Base-by-base conservation (phyloP, 2,797 vertebrate species). In the Rhinichthys osculus region DNA sequence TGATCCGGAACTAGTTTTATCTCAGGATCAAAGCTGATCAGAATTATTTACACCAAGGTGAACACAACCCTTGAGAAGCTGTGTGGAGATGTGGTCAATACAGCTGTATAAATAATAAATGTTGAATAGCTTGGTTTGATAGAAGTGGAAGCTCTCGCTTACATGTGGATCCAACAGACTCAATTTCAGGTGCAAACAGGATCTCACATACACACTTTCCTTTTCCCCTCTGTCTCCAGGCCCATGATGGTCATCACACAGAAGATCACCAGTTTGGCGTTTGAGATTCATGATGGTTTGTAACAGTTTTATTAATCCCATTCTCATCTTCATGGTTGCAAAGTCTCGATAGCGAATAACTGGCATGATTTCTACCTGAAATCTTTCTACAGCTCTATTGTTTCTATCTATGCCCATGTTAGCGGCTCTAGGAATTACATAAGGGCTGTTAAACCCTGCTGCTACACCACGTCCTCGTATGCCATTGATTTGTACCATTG, bases 161-260 rank as follows among this genome's bases (percentile, higher is more conserved):
- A 57, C 57, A 78, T 79, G 16, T 21, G 54, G 47, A 76, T 74
- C 19, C 35, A 57, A 44, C 35, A 40, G 19, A 57, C 17, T 44
- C 40, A 3, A 10, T 44, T 19, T 64, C 38, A 42, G 57, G 14
- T 64, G 27, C 33, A 9, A 74, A 52, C 47, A 33, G 30, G 8
- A 35, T 76, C 23, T 21, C 62, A n/a, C 16, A 9, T 4, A 16
- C 16, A 71, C 7, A 54, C n/a, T 16, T 54, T 52, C 54, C 23
- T 47, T 30, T 40, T 52, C 3, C 19, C 10, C 30, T 81, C 59
- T 82, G 3, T 69, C 23, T 81, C 62, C 78, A 99, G 98, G 90
- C 97, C 98, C 84, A 98, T 99, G 98, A 99, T 99, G 98, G 97
- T 99, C 89, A 99, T 99, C 90, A 98, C 98, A 8, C 98, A 99